These are phyloP conservation scores for Drosophila funebris DNA, from an alignment of 1,140 invertebrate genomes.

Conservation along the genomic window DNA sequence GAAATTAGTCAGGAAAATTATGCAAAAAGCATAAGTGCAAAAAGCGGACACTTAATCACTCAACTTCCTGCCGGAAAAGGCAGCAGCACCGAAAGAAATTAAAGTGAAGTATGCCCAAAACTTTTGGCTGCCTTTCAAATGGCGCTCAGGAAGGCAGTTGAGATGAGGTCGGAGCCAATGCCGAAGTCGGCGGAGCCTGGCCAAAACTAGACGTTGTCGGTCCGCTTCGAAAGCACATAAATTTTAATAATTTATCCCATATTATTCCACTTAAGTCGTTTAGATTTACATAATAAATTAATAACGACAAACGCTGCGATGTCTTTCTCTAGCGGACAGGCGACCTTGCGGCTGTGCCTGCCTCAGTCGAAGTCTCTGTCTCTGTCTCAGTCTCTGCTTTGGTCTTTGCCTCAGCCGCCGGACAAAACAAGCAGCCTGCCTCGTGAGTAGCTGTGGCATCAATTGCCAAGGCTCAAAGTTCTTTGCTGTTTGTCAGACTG, in stretches of 20 bases:
- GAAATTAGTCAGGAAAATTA: constrained; percentile 65
- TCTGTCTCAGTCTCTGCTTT: neutral
- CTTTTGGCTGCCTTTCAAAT: constrained; percentile 73
- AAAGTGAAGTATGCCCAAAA: constrained; percentile 67
- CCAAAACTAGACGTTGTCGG: constrained; percentile 36
- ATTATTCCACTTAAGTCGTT: constrained; percentile 82
- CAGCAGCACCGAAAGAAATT: constrained; percentile 62
- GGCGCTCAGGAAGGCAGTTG: constrained; percentile 13
- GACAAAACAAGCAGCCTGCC: constrained; percentile 6
- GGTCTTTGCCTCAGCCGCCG: neutral
- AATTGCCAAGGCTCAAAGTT: constrained; percentile 67
- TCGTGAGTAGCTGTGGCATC: constrained; percentile 37
- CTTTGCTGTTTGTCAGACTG: constrained; percentile 6
- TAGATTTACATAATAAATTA: constrained; percentile 82
- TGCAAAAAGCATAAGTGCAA: constrained; percentile 73
- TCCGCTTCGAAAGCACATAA: constrained; percentile 73
- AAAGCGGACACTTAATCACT: constrained; percentile 77
- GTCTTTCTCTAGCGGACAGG: constrained; percentile 28
- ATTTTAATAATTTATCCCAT: constrained; percentile 82
- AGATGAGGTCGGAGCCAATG: neutral
- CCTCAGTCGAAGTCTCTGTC: neutral
- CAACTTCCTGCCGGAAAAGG: constrained; percentile 65
- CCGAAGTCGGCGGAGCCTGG: constrained; percentile 1
- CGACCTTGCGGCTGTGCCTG: constrained; percentile 46
- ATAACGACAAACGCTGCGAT: constrained; percentile 67